Evolutionary conservation across 37 sponge, comb jelly and placozoan species (phyloP), one percentile per base, ranked within the genome.

Genomic region (Lycopodina hypogea): DNA sequence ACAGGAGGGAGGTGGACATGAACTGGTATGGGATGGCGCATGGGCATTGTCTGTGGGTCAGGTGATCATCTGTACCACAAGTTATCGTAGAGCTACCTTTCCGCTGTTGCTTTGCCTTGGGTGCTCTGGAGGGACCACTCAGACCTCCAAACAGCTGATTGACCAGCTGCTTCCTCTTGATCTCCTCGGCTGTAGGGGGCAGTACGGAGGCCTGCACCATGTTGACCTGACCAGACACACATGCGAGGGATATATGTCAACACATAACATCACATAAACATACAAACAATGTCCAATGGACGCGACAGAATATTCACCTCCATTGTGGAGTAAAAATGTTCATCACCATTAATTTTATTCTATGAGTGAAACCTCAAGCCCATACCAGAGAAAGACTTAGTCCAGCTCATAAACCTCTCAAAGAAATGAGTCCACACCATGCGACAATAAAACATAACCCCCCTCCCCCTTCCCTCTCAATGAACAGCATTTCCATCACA

Each of bases 111-210:
- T 74, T 82, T 37, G 34, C 15, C 63, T 56, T 59, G 59, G 80
- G 80, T 15, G 80, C 80, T 26, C 80, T 28, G 17, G 77, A 62
- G 8, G 84, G 84, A 1, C 83, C 83, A 52, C 67, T 61, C 28
- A 78, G 55, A 0, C 88, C 88, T 24, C 88, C 84, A 74, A 91
- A 91, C 39, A 91, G 81, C 79, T 87, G 88, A 41, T 65, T 84
- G 19, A 84, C 92, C n/a, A 91, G 69, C 37, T 79, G 65, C 60
- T 74, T 56, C 45, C 79, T 83, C 68, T 73, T 82, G 38, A 56
- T 14, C 67, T 91, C 88, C 67, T 83, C 88, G 4, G 62, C 39
- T 21, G 88, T 48, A 6, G 59, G 56, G 18, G 53, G 65, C 0
- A 56, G 40, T 22, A 76, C 52, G 3, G 76, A 56, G 33, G 81